Percentiles rank a stretch among this genome's conserved stretches.
phyloP scores from a whole-genome alignment of 2,797 vertebrate genomes.

The Kryptopterus vitreolus region DNA sequence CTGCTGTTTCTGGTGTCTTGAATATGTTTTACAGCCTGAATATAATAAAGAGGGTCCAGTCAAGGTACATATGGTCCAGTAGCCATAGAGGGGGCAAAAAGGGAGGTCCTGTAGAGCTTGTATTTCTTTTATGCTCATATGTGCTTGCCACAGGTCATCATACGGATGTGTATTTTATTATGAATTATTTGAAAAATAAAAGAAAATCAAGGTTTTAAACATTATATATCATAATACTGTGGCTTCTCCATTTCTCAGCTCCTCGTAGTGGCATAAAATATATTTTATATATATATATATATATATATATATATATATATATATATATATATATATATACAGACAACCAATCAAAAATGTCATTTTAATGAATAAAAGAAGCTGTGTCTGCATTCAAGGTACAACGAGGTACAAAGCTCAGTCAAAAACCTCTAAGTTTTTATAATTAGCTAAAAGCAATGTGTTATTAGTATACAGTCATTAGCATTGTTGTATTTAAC shows the following conservation, averaged over 20 bases:
- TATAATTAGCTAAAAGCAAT: not conserved
- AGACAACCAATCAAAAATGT: not conserved
- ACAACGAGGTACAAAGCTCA: not conserved
- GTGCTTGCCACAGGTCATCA: not conserved
- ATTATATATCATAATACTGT: not conserved
- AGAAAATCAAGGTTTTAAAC: not conserved
- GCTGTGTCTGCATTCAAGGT: not conserved
- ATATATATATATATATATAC: not conserved
- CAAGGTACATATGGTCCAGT: not conserved
- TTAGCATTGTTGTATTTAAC: not conserved
- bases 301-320: not conserved
- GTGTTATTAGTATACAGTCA: not conserved
- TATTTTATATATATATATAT: not conserved
- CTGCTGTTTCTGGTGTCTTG: constrained; percentile 37
- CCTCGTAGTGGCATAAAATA: not conserved
- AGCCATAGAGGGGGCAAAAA: not conserved
- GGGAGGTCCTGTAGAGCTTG: not conserved
- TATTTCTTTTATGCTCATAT: not conserved
- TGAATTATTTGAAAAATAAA: not conserved
- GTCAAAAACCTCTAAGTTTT: not conserved
- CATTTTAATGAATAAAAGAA: not conserved
- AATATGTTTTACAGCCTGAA: constrained; percentile 32
- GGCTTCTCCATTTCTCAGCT: not conserved
- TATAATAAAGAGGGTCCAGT: constrained; percentile 30
- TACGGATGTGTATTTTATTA: not conserved